Evolutionary conservation across 2,113 vertebrate species (phyloP).

Genomic region (Centropus unirufus): DNA sequence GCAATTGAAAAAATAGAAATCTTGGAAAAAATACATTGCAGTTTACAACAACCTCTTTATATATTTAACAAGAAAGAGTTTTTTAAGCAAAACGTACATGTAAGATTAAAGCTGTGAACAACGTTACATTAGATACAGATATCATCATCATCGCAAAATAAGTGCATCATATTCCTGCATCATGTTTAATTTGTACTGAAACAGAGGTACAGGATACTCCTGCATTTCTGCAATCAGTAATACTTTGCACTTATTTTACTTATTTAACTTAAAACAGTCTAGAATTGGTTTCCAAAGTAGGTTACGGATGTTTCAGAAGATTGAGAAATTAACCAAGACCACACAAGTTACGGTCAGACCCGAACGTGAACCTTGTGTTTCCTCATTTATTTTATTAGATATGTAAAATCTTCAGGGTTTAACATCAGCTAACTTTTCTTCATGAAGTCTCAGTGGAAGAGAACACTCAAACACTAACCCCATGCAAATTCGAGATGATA

Average conservation of each 20-base stretch:
- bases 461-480: not conserved
- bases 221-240: not conserved
- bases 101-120: not conserved
- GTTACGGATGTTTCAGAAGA: not conserved
- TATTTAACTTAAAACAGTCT: not conserved
- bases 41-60: not conserved
- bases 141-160: not conserved
- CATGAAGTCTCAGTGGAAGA: not conserved
- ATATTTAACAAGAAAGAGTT: not conserved
- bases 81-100: not conserved
- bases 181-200: not conserved
- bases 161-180: not conserved
- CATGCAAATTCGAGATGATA: not conserved
- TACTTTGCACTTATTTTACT: not conserved
- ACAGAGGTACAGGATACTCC: not conserved
- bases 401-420: not conserved
- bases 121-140: not conserved
- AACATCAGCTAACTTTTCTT: not conserved
- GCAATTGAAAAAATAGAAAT: not conserved
- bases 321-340: conserved; percentile 8
- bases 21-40: not conserved
- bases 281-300: not conserved
- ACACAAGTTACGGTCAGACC: not conserved
- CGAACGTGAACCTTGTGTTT: not conserved
- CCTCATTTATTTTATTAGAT: not conserved